Base-by-base conservation (phyloP, 1,140 invertebrate genomes). In the Drosophila kohkoa region DNA sequence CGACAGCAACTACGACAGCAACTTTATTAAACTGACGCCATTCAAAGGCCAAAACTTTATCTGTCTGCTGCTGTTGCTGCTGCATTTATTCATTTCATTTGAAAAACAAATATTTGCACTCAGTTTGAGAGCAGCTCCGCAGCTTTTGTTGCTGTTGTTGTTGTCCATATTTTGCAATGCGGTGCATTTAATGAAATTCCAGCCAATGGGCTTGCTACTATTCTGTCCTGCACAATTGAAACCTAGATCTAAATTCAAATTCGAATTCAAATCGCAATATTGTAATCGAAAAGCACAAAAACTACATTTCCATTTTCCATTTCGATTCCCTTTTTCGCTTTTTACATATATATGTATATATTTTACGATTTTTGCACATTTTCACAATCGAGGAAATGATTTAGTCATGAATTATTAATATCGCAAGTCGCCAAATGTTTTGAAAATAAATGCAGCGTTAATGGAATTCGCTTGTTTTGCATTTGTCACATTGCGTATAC, bases 71-170 rank as follows among this genome's bases (percentile, higher is more conserved):
- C 8, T 45, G 13, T 4, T 49, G 10, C 54, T 65, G 16, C 3
- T 59, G 76, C 79, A 76, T 82, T 80, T 88, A 80, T 83, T 75
- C 74, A 88, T 77, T 82, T 89, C 69, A 88, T 83, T 88, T 88
- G 80, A 75, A 83, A 83, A 75, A 66, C 85, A 88, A 88, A 88
- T 88, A 88, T 88, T 87, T 88, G 80, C 79, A 46, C 82, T 64
- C 55, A 55, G 55, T 55, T 30, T 49, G 46, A 59, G 70, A 76
- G 54, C 45, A 58, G 45, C 55, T 55, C 28, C 45, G 5, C 51
- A 32, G 48, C 54, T 30, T 54, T 74, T 76, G 52, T 51, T 72
- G 46, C 45, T 38, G 3, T 35, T 25, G 41, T 20, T 64, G 48
- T 38, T 35, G 41, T 62, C 66, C 71, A 87, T 87, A 82, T 79